phyloP scores from a whole-genome alignment of 2,113 vertebrate genomes.

The Podarcis raffonei region DNA sequence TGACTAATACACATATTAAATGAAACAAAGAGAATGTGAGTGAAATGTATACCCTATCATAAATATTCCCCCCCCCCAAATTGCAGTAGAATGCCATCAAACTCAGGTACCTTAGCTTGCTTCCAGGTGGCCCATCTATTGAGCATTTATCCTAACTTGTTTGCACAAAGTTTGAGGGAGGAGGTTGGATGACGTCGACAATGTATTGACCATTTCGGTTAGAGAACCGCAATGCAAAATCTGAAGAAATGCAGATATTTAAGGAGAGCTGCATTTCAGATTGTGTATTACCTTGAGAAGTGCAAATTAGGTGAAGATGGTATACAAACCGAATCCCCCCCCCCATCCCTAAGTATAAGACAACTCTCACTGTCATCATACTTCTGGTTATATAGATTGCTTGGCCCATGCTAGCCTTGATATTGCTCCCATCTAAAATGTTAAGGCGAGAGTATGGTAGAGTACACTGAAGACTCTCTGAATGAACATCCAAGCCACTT shows the following conservation, averaged over 20 bases:
- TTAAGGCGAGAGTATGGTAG: neutral
- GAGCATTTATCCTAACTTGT: too few species aligned
- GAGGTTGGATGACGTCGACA: too few species aligned
- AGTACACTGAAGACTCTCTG: neutral
- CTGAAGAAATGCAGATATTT: too few species aligned
- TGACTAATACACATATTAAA: slow-evolving; percentile 3
- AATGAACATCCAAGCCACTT: neutral
- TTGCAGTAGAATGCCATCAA: neutral
- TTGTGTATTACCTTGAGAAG: too few species aligned
- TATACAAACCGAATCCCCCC: too few species aligned
- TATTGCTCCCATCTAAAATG: neutral
- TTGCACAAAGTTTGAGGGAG: too few species aligned
- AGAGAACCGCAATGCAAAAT: too few species aligned
- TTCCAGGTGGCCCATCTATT: too few species aligned
- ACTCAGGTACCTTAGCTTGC: neutral
- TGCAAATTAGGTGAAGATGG: too few species aligned
- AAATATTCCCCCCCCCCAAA: neutral
- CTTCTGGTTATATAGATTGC: neutral
- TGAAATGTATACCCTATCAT: neutral
- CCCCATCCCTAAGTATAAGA: neutral
- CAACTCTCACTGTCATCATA: too few species aligned
- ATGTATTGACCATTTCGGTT: too few species aligned
- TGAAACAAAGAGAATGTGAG: neutral
- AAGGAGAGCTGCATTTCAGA: too few species aligned
- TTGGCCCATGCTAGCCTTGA: neutral